phyloP scores from a whole-genome alignment of 2,797 vertebrate genomes.

The Sylvilagus floridanus region DNA sequence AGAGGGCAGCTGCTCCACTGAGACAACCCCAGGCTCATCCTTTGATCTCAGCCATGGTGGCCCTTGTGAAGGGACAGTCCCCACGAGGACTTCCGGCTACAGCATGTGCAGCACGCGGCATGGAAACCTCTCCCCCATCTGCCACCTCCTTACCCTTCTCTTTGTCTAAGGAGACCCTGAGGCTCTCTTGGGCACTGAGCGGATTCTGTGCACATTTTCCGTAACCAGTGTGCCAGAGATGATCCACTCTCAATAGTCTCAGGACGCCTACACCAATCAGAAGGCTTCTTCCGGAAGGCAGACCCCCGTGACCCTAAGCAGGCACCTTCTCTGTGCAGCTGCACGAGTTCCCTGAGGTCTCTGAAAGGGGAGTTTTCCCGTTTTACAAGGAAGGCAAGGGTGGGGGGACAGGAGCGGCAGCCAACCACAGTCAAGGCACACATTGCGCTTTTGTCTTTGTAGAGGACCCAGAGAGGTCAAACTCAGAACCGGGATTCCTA shows the following conservation, averaged over 20 bases:
- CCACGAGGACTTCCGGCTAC: not conserved
- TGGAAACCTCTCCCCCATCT: too few relatives aligned
- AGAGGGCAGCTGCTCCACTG: not conserved
- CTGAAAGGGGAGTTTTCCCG: not conserved
- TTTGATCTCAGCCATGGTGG: not conserved
- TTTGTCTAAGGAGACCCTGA: not conserved
- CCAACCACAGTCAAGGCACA: not conserved
- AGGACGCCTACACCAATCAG: not conserved
- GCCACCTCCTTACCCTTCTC: not conserved
- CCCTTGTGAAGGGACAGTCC: not conserved
- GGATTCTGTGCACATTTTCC: not conserved
- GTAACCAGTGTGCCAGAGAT: not conserved
- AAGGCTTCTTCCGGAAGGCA: not conserved
- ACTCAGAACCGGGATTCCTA: not conserved
- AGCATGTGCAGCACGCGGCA: not conserved
- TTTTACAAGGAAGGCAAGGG: not conserved
- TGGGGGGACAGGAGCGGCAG: not conserved
- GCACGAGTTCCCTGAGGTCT: not conserved
- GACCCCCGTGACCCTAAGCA: not conserved
- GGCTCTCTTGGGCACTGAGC: not conserved
- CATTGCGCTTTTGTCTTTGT: not conserved
- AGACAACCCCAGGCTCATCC: not conserved
- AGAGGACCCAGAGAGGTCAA: not conserved
- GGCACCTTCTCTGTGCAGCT: not conserved
- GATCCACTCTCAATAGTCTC: not conserved